Evolutionary conservation across 2,888 invertebrate genomes (phyloP), one percentile per base, ranked within the genome.

Genomic region (Chalcis sispes): DNA sequence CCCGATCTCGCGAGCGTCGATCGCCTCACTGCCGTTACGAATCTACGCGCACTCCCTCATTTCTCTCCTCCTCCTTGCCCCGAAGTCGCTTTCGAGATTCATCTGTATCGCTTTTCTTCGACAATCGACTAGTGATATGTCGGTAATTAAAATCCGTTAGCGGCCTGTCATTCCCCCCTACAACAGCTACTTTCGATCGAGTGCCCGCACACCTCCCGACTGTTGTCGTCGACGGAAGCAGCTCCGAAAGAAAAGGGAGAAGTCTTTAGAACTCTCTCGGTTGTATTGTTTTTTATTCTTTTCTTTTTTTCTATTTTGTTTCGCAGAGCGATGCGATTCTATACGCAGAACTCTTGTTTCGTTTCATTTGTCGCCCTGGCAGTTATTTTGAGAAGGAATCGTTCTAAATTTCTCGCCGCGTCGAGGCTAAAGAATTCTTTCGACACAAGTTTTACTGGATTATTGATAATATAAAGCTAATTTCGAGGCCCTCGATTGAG

Each of bases 141-240:
- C 80, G 84, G 82, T 85, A 85, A 86, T 86, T 86, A 85, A 86
- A 85, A 84, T 80, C 81, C 66, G 79, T 77, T 75, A 79, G 69
- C 75, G 69, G 67, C 67, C 78, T 71, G 72, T 77, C 79, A 64
- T 73, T 65, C 72, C 67, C 75, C 64, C 18, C 54, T 27, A n/a
- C 20, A 5, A 1, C 20, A 56, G 20, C 50, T 8, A 42, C 15
- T 42, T 18, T 50, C 70, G n/a, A n/a, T 71, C 69, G 50, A 32
- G 48, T n/a, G 3, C 36, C 5, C 36, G 18, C 58, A 52, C 46
- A 46, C n/a, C 54, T 29, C 54, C 10, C 46, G 46, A 10, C 10
- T 10, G 5, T 36, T 10, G 5, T 4, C 4, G n/a, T n/a, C n/a
- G 46, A 4, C 4, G 52, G 54, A 29, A 32, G 46, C 40, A 10